These are phyloP conservation scores for Lymantria dispar DNA, from an alignment of 2,888 invertebrate genomes.

Conservation along the genomic window DNA sequence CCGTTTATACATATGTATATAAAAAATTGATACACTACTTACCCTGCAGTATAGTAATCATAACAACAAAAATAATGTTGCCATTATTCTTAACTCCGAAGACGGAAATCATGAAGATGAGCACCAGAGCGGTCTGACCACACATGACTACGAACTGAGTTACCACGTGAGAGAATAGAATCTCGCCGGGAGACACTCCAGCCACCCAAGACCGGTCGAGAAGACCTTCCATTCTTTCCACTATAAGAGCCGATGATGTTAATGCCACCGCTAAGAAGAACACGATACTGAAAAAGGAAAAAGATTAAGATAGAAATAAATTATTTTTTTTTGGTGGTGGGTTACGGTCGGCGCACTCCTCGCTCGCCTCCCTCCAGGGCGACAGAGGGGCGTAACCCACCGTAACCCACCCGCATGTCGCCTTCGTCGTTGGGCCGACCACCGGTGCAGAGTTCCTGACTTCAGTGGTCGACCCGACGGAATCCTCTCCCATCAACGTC, in stretches of 20 bases:
- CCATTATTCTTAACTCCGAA: conserved; percentile 96
- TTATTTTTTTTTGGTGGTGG: too few relatives aligned
- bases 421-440: too few relatives aligned
- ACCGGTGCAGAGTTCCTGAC: too few relatives aligned
- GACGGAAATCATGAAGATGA: conserved; percentile 95
- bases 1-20: too few relatives aligned
- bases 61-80: conserved; percentile 91
- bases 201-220: conserved; percentile 97
- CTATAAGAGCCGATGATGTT: conserved; percentile 95
- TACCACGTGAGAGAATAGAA: conserved; percentile 95
- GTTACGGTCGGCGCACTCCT: too few relatives aligned
- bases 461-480: too few relatives aligned
- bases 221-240: conserved; percentile 95
- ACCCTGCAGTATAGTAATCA: conserved; percentile 93
- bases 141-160: conserved; percentile 98
- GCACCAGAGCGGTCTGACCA: conserved; percentile 94
- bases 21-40: conserved; percentile 11
- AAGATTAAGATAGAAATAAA: neutral
- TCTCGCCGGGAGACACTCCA: conserved; percentile 95
- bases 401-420: too few relatives aligned
- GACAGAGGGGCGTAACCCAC: too few relatives aligned
- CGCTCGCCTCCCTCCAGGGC: too few relatives aligned
- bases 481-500: too few relatives aligned
- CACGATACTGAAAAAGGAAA: conserved; percentile 87
- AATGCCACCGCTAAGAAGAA: conserved; percentile 98